A percentile compares a stretch with the other conserved stretches of the same genome.
Evolutionary conservation across 64 coral and sea anemone genomes (phyloP).

Genomic region (Catalaphyllia jardinei): DNA sequence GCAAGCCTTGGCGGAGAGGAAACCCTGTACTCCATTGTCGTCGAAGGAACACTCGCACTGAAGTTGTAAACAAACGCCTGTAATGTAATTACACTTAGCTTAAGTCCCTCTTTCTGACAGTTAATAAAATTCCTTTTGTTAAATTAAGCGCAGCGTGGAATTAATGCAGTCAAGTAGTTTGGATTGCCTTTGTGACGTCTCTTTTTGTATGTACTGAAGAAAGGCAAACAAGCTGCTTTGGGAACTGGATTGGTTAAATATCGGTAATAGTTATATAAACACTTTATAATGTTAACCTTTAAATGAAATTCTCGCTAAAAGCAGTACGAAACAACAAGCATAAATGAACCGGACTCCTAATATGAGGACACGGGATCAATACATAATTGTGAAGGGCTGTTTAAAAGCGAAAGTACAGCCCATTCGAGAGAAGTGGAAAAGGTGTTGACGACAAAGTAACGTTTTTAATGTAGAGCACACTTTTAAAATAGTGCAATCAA

Average conservation of each 20-base stretch:
- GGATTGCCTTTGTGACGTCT: background rate
- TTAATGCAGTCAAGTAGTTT: background rate
- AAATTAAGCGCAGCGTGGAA: background rate
- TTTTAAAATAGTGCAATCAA: too few relatives aligned
- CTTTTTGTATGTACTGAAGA: background rate
- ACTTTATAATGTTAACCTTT: background rate
- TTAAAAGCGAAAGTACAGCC: too few relatives aligned
- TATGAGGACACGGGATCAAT: too few relatives aligned
- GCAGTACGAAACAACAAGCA: too few relatives aligned
- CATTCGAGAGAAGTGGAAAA: too few relatives aligned
- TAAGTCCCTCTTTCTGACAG: background rate
- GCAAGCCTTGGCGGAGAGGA: background rate
- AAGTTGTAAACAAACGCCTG: constrained; percentile 7
- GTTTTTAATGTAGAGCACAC: too few relatives aligned
- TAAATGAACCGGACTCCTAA: too few relatives aligned
- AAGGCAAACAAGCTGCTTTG: background rate
- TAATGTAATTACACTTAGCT: constrained; percentile 3
- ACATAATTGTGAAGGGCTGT: too few relatives aligned
- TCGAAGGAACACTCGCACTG: background rate
- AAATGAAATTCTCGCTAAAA: too few relatives aligned
- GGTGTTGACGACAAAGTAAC: too few relatives aligned
- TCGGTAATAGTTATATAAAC: constrained; percentile 14
- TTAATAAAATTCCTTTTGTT: constrained; percentile 20
- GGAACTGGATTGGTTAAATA: background rate
- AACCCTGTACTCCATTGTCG: constrained; percentile 7